Base-by-base conservation (phyloP, 1,140 invertebrate species). In the Eciton burchellii region DNA sequence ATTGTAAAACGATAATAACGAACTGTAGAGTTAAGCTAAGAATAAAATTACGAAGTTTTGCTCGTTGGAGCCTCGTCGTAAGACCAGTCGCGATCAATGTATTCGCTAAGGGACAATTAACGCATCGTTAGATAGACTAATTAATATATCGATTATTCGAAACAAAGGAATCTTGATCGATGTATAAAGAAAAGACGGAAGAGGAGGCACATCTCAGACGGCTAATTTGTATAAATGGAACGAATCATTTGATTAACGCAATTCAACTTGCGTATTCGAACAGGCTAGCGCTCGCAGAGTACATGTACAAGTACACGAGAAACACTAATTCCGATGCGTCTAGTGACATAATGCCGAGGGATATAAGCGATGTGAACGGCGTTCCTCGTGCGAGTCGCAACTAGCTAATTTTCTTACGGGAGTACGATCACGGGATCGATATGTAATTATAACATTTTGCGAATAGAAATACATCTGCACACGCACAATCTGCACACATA, bases 81-180 rank as follows among this genome's bases (percentile, higher is more conserved):
- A 24, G 59, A 65, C 26, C 35, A 35, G 35, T 49, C 45, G 43
- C 62, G 60, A 82, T 83, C 85, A 88, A 83, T 83, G 73, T 87
- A 85, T 85, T 72, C 57, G 49, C 82, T 62, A 84, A 84, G 52
- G 70, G 81, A 89, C 70, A 83, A 88, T 87, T 89, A 90, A 89
- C 83, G 83, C 74, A 88, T 83, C 84, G 60, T 88, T 88, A 89
- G 83, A 68, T 87, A 84, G 74, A 90, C 47, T 83, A 88, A 90
- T 85, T 89, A 90, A 90, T 88, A 89, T 88, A 90, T 90, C 85
- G 74, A 89, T 79, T 73, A 89, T 70, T 79, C 71, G 59, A 70
- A 79, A 29, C 21, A 77, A 65, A 85, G 84, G 85, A 76, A 81
- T 12, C 63, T 85, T 87, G 63, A 77, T 74, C 77, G 52, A 82